phyloP scores from a whole-genome alignment of 2,797 vertebrate species.

The Botia kubotai region DNA sequence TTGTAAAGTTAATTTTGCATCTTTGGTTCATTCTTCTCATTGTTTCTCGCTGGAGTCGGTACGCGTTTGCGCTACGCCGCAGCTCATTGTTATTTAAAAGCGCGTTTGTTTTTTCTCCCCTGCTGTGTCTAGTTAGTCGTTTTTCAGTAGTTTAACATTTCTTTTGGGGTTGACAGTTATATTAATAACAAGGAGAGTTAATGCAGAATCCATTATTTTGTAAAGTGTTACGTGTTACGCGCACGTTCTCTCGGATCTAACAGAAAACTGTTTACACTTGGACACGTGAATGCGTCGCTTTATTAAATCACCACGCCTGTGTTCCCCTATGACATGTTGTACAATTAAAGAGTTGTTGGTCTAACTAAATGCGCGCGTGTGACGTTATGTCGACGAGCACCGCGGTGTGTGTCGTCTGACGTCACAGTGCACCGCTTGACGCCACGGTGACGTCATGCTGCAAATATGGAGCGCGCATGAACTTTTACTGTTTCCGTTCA shows the following conservation, averaged over 20 bases:
- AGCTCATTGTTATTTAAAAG: slow-evolving; percentile 83
- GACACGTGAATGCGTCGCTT: neutral
- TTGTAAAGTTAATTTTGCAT: slow-evolving; percentile 47
- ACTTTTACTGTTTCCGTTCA: too few species aligned
- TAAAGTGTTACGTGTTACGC: neutral
- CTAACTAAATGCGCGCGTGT: neutral
- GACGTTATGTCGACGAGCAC: neutral
- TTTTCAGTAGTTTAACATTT: neutral
- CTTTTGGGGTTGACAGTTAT: neutral
- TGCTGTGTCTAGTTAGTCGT: neutral
- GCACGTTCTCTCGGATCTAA: neutral
- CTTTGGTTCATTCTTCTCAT: slow-evolving; percentile 57
- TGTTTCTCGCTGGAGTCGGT: slow-evolving; percentile 72
- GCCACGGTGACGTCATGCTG: neutral
- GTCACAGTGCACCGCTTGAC: neutral
- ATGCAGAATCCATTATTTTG: slow-evolving; percentile 38
- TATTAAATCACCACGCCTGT: neutral
- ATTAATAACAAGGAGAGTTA: slow-evolving; percentile 56
- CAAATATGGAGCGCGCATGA: too few species aligned
- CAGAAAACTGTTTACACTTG: slow-evolving; percentile 39
- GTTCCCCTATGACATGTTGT: neutral
- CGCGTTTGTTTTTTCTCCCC: slow-evolving; percentile 66
- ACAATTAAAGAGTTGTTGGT: neutral
- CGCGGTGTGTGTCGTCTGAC: neutral
- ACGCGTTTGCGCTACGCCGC: slow-evolving; percentile 72